Conservation (phyloP, 2,113 vertebrate species). For the Brevimyrus niger region DNA sequence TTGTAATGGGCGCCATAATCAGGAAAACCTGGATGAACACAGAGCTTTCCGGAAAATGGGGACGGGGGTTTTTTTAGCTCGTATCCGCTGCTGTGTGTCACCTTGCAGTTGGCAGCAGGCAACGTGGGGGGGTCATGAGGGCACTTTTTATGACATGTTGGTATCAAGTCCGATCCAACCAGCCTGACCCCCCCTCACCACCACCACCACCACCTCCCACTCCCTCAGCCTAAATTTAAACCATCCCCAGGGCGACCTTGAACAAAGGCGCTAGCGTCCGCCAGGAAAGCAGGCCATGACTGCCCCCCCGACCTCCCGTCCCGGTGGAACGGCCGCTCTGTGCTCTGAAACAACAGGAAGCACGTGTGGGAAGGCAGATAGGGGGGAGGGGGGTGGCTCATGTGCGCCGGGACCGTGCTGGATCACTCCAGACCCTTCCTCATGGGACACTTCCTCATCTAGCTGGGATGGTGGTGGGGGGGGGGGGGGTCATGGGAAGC, state of each 20-base stretch:
- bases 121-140: background rate
- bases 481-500: background rate
- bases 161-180: constrained; percentile 39
- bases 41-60: background rate
- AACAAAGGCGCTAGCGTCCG: constrained; percentile 68
- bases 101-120: background rate
- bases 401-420: constrained; percentile 18
- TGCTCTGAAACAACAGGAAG: constrained; percentile 83
- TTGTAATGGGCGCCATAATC: background rate
- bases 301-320: constrained; percentile 34
- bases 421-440: constrained; percentile 15
- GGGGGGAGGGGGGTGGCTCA: constrained; percentile 33
- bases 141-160: constrained; percentile 31
- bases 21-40: background rate
- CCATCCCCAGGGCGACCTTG: constrained; percentile 65
- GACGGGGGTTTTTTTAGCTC: background rate
- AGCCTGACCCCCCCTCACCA: background rate
- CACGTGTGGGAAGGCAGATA: constrained; percentile 71
- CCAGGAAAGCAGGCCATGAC: constrained; percentile 71
- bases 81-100: background rate
- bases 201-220: constrained; percentile 10
- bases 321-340: constrained; percentile 44
- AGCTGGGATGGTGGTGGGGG: background rate
- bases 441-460: constrained; percentile 56
- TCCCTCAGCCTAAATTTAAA: constrained; percentile 63